These are phyloP conservation scores for Marcusenius ussheri DNA, from an alignment of 2,113 vertebrate species.

Conservation along the genomic window DNA sequence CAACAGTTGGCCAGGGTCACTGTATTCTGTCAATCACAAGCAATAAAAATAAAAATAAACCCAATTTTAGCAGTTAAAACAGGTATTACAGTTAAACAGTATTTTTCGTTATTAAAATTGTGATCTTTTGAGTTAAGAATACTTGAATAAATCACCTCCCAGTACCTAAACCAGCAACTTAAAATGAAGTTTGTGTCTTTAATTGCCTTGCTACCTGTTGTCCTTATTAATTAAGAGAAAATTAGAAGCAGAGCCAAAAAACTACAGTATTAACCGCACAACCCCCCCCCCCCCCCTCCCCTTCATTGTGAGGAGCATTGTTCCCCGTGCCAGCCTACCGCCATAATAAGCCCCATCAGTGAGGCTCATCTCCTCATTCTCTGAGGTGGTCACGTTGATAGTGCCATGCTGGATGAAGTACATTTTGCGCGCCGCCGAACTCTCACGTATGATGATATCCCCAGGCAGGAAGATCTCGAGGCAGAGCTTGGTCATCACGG, in stretches of 20 bases:
- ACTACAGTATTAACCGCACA: neutral
- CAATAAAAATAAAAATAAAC: neutral
- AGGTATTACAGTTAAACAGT: neutral
- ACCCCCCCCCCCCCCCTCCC: neutral
- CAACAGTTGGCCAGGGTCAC: too few relatives aligned
- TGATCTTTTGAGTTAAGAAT: neutral
- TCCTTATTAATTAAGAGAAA: neutral
- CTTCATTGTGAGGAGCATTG: neutral
- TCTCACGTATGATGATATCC: constrained; percentile 86
- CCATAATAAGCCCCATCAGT: constrained; percentile 93
- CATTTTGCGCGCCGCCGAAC: constrained; percentile 91
- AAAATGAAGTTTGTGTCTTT: neutral
- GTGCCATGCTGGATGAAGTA: constrained; percentile 95
- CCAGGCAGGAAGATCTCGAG: constrained; percentile 92
- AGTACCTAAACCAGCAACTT: neutral
- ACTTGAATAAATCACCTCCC: neutral
- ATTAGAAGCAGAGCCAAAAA: neutral
- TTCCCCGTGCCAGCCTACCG: constrained; percentile 62
- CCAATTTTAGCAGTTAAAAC: neutral
- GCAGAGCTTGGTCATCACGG: constrained; percentile 85
- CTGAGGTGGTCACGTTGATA: constrained; percentile 80
- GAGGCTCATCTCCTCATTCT: constrained; percentile 79
- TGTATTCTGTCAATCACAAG: neutral
- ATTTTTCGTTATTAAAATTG: neutral
- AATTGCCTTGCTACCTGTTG: neutral